Evolutionary conservation across 2,888 invertebrate genomes (phyloP), one percentile per base, ranked within the genome.

Genomic region (Hecatera dysodea): DNA sequence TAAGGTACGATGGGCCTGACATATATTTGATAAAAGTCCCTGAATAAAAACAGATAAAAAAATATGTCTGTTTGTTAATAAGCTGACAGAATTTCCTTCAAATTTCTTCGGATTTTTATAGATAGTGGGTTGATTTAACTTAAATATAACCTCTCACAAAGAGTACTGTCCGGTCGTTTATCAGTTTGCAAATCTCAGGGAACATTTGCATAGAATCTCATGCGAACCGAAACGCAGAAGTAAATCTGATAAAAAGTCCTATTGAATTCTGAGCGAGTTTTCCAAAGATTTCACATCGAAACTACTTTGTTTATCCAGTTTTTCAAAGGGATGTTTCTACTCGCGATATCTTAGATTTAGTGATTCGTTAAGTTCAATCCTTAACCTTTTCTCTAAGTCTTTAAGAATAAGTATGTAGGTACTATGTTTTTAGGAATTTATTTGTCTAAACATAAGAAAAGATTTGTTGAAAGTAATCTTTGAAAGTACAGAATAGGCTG

Each of bases 171-270:
- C 56, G 6, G 15, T 12, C 12, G 8, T 55, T 50, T 42, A 44
- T 70, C 29, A 72, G 64, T 60, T 65, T 57, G n/a, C 33, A 57
- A 81, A 75, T 62, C 61, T 63, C 17, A 48, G 24, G 60, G 36
- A 74, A 46, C 72, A 73, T 72, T 67, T 76, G 61, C 24, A 71
- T 77, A 53, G 78, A 78, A 80, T 67, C 69, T 61, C 59, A 80
- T 81, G 39, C 67, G 55, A 56, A 59, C 80, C 67, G 78, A 81
- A 81, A 83, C 82, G 84, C 33, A 33, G 80, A 83, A 81, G 82
- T 77, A 76, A 84, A 86, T 87, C 85, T 80, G 86, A 86, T 88
- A 86, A 82, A 72, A 67, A 67, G 57, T 64, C 67, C 64, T 75
- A 74, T 71, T 68, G 56, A 70, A 70, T 56, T 80, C 68, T 33